phyloP scores from a whole-genome alignment of 2,888 invertebrate genomes.

The Leucophenga maculata region DNA sequence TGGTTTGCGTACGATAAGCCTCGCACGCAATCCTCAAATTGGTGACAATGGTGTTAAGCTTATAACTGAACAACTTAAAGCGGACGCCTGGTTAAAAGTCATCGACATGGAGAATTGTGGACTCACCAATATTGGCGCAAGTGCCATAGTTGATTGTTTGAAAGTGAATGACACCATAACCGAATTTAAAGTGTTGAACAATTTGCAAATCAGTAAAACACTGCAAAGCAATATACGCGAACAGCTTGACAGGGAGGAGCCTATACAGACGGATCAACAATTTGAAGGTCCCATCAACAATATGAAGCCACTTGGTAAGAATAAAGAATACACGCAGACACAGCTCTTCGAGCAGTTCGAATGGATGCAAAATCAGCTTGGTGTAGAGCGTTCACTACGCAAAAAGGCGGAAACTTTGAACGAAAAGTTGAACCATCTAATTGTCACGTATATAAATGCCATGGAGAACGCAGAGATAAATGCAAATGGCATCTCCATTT shows the following conservation, averaged over 20 bases:
- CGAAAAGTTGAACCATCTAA: slow-evolving; percentile 76
- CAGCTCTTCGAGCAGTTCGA: slow-evolving; percentile 61
- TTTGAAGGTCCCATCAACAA: slow-evolving; percentile 55
- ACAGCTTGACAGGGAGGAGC: slow-evolving; percentile 71
- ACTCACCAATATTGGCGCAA: slow-evolving; percentile 77
- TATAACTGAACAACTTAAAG: slow-evolving; percentile 80
- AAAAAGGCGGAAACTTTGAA: slow-evolving; percentile 78
- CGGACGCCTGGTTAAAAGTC: slow-evolving; percentile 87
- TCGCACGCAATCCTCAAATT: slow-evolving; percentile 81
- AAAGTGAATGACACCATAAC: slow-evolving; percentile 79
- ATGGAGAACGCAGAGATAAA: slow-evolving; percentile 35
- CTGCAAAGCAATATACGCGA: slow-evolving; percentile 73
- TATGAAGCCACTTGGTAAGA: slow-evolving; percentile 53
- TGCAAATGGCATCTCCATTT: too few species aligned
- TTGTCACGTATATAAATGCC: slow-evolving; percentile 72
- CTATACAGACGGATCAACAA: slow-evolving; percentile 58
- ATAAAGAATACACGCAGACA: slow-evolving; percentile 55
- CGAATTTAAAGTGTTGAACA: slow-evolving; percentile 80
- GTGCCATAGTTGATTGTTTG: slow-evolving; percentile 76
- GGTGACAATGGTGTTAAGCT: slow-evolving; percentile 77
- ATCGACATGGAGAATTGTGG: slow-evolving; percentile 85
- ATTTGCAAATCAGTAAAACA: slow-evolving; percentile 74
- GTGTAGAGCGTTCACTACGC: slow-evolving; percentile 77
- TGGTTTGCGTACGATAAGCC: slow-evolving; percentile 79
- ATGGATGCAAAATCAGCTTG: slow-evolving; percentile 76